Evolutionary conservation across 2,797 vertebrate genomes (phyloP).

Genomic region (Pitangus sulphuratus): DNA sequence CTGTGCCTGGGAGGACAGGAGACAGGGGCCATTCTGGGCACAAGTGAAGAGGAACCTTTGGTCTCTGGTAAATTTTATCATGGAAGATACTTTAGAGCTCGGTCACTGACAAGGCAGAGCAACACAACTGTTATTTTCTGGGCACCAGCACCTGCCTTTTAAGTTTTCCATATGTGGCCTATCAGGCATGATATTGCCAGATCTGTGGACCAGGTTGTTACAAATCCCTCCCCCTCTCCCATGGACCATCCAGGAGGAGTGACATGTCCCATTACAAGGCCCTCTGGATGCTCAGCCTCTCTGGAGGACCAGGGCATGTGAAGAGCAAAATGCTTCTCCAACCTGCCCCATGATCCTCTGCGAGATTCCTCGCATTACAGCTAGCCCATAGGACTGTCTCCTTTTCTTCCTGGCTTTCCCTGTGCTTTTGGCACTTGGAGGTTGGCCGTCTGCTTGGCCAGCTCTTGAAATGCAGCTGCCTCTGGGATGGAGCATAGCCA

Average conservation of each 20-base stretch:
- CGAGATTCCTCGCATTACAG: background rate
- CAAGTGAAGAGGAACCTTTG: background rate
- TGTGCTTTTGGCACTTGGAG: background rate
- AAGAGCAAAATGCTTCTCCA: background rate
- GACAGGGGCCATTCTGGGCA: background rate
- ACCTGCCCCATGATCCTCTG: background rate
- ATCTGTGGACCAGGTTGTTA: background rate
- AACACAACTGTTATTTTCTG: background rate
- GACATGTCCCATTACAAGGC: background rate
- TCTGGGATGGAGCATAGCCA: slow-evolving; percentile 27
- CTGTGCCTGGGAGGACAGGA: background rate
- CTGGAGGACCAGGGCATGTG: background rate
- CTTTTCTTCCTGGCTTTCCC: background rate
- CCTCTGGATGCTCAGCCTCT: background rate
- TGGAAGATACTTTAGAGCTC: background rate
- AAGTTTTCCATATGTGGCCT: background rate
- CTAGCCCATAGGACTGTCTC: background rate
- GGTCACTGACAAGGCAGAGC: background rate
- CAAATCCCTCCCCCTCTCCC: background rate
- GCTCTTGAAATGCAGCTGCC: background rate
- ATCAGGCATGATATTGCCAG: background rate
- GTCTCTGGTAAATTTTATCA: background rate
- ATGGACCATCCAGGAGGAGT: fast-evolving
- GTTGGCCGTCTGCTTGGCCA: background rate
- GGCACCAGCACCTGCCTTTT: background rate